Evolutionary conservation across 2,888 invertebrate species (phyloP).

Genomic region (Eustalomyia histrio): DNA sequence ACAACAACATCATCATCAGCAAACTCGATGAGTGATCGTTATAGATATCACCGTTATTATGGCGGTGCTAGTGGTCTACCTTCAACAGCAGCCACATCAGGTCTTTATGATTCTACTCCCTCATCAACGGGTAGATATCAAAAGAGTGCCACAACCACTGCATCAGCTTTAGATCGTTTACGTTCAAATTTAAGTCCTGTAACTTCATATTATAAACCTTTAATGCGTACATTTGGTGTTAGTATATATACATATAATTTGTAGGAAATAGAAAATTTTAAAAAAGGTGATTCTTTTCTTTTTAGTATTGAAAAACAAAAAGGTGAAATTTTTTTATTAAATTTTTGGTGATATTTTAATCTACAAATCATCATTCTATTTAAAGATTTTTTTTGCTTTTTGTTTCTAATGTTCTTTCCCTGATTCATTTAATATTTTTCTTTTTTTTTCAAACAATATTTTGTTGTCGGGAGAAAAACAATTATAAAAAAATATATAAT

Average conservation of each 20-base stretch:
- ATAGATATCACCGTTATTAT: constrained; percentile 75
- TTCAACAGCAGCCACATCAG: constrained; percentile 37
- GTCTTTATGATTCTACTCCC: constrained; percentile 42
- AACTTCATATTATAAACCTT: constrained; percentile 78
- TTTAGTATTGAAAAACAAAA: neutral
- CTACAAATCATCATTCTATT: constrained; percentile 6
- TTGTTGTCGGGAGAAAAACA: constrained; percentile 3
- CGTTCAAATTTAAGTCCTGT: constrained; percentile 79
- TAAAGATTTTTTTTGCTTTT: neutral
- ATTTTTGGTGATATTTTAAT: neutral
- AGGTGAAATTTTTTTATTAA: constrained; percentile 12
- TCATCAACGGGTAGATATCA: constrained; percentile 72
- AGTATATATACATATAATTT: no score
- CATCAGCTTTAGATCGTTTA: constrained; percentile 78
- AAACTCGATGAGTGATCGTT: constrained; percentile 76
- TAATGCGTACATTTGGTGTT: constrained; percentile 78
- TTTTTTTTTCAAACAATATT: constrained; percentile 4
- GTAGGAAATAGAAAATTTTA: neutral
- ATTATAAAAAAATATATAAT: neutral
- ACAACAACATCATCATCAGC: constrained; percentile 21
- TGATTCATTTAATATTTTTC: neutral
- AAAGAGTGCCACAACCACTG: constrained; percentile 74
- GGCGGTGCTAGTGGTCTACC: constrained; percentile 69
- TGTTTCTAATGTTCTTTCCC: neutral
- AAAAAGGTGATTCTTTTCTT: constrained; percentile 31